These are phyloP conservation scores for Platichthys stellatus DNA, from an alignment of 2,113 vertebrate species.

Conservation along the genomic window DNA sequence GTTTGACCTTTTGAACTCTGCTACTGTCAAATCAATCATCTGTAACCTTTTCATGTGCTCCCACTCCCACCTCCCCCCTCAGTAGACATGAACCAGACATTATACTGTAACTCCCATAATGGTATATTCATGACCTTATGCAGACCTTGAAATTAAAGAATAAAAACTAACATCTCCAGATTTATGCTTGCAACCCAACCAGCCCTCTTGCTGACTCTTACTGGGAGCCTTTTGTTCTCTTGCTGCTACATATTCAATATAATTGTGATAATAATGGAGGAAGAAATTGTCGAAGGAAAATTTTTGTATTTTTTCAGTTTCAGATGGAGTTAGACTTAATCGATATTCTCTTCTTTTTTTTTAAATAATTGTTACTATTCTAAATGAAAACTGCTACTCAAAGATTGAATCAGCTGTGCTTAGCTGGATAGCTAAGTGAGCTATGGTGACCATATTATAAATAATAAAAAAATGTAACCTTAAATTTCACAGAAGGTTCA, in stretches of 20 bases:
- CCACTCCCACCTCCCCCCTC: conserved; percentile 8
- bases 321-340: neutral
- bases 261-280: neutral
- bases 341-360: too few relatives aligned
- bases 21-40: conserved; percentile 71
- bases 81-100: conserved; percentile 38
- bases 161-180: conserved; percentile 23
- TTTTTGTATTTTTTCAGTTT: neutral
- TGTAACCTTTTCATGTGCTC: conserved; percentile 69
- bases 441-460: too few relatives aligned
- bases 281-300: neutral
- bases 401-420: too few relatives aligned
- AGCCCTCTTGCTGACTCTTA: neutral
- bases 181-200: neutral
- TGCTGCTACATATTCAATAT: neutral
- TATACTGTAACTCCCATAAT: conserved; percentile 41
- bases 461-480: too few relatives aligned
- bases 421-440: too few relatives aligned
- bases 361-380: too few relatives aligned
- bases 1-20: conserved; percentile 70
- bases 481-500: too few relatives aligned
- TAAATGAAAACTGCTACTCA: too few relatives aligned
- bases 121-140: conserved; percentile 49
- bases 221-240: neutral
- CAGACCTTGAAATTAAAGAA: conserved; percentile 30